Evolutionary conservation across 1,140 invertebrate species (phyloP), one percentile per base, ranked within the genome.

Genomic region (Bacillus rossius): DNA sequence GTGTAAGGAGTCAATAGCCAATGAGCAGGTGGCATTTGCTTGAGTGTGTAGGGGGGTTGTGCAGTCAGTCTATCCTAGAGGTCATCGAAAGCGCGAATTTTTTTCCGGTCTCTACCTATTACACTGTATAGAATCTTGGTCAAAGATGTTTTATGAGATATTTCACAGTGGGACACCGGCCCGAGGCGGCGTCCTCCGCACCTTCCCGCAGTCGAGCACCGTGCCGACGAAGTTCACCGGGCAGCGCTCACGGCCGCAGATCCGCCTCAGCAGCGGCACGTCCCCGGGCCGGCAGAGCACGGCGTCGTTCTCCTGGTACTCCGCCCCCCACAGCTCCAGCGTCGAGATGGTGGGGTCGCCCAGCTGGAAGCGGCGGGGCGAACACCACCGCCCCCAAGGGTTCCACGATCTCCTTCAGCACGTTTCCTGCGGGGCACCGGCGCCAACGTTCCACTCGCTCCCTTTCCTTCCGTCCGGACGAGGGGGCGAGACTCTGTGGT

Each of bases 241-340:
- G 73, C 96, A 98, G 60, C 91, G 84, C 79, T 99, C 96, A 57
- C 96, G 79, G 14, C 76, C 68, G 40, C 89, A 87, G 51, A 99
- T 91, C 63, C 80, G 77, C 66, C 86, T 76, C 0, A 98, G 73
- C 1, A 88, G 59, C 13, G 74, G 57, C 8, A 84, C 76, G 65
- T 90, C 79, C 54, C 87, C 71, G 53, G 82, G 74, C 40, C 77
- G 77, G 61, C 93, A 88, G 0, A 98, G 73, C 40, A 96, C 77
- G 0, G 95, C 96, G 73, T 98, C 87, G 63, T 90, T 97, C 74
- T 99, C 96, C 77, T 99, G 96, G 69, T 98, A 99, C 71, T 99
- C 96, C 0, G 96, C 96, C 0, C 94, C 95, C 96, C 96, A 99
- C 4, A 99, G 72, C 71, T 99, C 96, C 55, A 98, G 71, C 0